Conservation (phyloP, 1,140 invertebrate genomes). For the Oreohelix idahoensis region DNA sequence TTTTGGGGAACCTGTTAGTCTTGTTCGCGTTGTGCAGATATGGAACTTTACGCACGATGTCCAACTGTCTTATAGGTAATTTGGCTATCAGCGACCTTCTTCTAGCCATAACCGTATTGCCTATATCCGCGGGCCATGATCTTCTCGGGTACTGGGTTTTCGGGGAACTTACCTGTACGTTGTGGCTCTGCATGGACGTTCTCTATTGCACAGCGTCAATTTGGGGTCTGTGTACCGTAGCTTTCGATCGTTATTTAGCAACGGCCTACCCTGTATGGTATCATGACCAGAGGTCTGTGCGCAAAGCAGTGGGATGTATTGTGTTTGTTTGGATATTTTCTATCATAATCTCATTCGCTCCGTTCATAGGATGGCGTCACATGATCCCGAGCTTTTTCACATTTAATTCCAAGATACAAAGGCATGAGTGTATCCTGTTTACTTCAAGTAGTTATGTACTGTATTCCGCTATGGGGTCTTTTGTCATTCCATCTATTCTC, state of each 20-base stretch:
- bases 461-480: slow-evolving; percentile 94
- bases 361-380: slow-evolving; percentile 71
- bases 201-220: slow-evolving; percentile 74
- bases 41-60: slow-evolving; percentile 69
- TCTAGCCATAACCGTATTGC: slow-evolving; percentile 71
- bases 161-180: slow-evolving; percentile 65
- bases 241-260: slow-evolving; percentile 72
- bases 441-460: slow-evolving; percentile 88
- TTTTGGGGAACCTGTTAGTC: slow-evolving; percentile 72
- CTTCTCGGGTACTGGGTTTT: slow-evolving; percentile 73
- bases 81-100: slow-evolving; percentile 72
- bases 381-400: slow-evolving; percentile 65
- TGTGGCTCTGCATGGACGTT: slow-evolving; percentile 72
- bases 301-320: slow-evolving; percentile 68
- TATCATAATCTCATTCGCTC: slow-evolving; percentile 70
- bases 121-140: slow-evolving; percentile 69
- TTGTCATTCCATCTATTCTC: slow-evolving; percentile 95
- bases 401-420: slow-evolving; percentile 57
- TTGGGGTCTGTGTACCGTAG: slow-evolving; percentile 73
- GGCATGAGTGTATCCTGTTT: slow-evolving; percentile 71
- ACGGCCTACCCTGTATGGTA: slow-evolving; percentile 74
- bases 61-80: slow-evolving; percentile 73
- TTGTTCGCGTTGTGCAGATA: slow-evolving; percentile 66
- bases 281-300: slow-evolving; percentile 64
- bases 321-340: slow-evolving; percentile 73